Percentiles rank a stretch among this genome's conserved stretches.
phyloP scores from a whole-genome alignment of 2,113 vertebrate genomes.

The Peucedramus taeniatus region DNA sequence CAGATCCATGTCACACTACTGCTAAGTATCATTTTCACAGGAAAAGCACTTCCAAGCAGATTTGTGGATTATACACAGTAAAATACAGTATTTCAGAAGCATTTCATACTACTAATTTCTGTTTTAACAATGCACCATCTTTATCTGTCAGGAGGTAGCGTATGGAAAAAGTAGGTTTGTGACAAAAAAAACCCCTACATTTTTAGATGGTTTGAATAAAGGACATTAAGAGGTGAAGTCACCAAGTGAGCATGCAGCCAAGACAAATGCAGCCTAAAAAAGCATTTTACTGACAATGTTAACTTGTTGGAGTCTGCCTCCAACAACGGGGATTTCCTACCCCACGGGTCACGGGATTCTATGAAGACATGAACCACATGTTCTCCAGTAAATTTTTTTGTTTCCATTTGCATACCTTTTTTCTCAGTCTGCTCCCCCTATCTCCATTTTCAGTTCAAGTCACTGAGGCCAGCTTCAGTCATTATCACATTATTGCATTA shows the following conservation, averaged over 20 bases:
- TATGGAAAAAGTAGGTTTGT: neutral
- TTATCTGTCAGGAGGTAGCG: neutral
- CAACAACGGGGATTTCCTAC: constrained; percentile 45
- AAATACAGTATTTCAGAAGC: neutral
- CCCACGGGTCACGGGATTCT: neutral
- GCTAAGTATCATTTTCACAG: neutral
- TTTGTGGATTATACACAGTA: neutral
- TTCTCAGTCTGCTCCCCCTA: neutral
- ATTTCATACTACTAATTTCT: neutral
- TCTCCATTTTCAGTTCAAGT: constrained; percentile 49
- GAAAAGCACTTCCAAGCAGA: neutral
- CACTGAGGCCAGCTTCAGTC: constrained; percentile 11
- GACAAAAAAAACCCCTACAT: neutral
- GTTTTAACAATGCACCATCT: neutral
- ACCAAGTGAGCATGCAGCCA: neutral
- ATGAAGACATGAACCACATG: neutral
- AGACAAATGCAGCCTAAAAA: neutral
- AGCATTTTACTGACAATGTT: neutral
- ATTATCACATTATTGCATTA: neutral
- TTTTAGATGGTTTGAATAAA: neutral
- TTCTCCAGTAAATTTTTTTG: constrained; percentile 23
- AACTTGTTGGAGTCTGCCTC: neutral
- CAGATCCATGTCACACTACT: neutral
- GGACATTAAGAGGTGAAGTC: neutral
- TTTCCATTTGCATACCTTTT: constrained; percentile 56